Base-by-base conservation (phyloP, 2,113 vertebrate species). In the Glaucidium brasilianum region DNA sequence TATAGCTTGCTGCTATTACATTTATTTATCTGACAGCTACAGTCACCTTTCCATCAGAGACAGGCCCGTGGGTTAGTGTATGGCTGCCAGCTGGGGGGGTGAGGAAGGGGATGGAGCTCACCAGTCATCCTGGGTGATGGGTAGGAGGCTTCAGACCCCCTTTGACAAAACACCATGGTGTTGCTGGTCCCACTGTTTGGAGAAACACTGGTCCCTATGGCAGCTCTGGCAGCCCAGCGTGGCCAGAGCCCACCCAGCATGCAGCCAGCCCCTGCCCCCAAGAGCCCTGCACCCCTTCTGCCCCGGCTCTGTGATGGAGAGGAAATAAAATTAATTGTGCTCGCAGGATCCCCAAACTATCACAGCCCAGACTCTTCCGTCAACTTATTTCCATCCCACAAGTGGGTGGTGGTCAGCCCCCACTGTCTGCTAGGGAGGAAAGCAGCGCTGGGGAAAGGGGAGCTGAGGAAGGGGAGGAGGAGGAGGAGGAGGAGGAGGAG, bases 1-100 rank as follows among this genome's bases (percentile, higher is more conserved):
- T 34, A 10, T 8, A 35, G 29, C 23, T 73, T 50, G 41, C 32
- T 84, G 49, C 55, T 50, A 3, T 43, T 27, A 6, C 27, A 6
- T 64, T 20, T 16, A 39, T 26, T 15, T 25, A 20, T 15, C 62
- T 9, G 55, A 26, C 49, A 30, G 30, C 59, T 30, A 19, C 52
- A 7, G 16, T 6, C 16, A 2, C 60, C 35, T 63, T 43, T 34
- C 62, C 43, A 2, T 5, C 8, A n/a, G 30, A 1, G 1, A 30
- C 1, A 15, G 32, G 15, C 21, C 37, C 45, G 5, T 0, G 4
- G 41, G 41, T 22, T 49, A 3, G 12, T 7, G 27, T 9, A 6
- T 0, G 1, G 25, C 39, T 47, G 16, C 53, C 16, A 30, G 32
- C 64, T 27, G 64, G 58, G 5, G 5, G 27, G 41, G 35, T 19